Base-by-base conservation (phyloP, 2,888 invertebrate genomes). In the Drosophila dives region DNA sequence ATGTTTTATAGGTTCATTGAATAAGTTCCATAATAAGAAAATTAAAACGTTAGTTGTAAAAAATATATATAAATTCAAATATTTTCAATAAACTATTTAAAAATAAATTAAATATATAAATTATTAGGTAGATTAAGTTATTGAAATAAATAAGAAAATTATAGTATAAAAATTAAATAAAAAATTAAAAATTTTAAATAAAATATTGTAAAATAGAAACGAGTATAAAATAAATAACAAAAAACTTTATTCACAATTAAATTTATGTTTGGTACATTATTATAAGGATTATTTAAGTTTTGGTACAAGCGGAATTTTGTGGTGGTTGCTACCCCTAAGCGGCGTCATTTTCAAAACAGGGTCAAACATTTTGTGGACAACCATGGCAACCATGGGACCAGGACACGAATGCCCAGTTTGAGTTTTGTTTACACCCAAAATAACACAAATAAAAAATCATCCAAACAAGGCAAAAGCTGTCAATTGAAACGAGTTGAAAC, bases 301-400 rank as follows among this genome's bases (percentile, higher is more conserved):
- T n/a, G 38, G 38, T 38, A 55, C 55, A 26, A 32, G 7, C 26
- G 38, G n/a, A 29, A 20, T 8, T 40, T 32, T 10, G 23, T 32
- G 5, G 32, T 56, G 42, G 42, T 71, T 66, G 61, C 42, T 59
- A 72, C 67, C 72, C 75, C 48, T 50, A 56, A 63, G 4, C 45
- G 3, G 29, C 33, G 5, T 33, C 34, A 32, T 60, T 12, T 23
- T 26, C 34, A 66, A 66, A 77, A 77, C 61, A 80, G 83, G 83
- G 83, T 84, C 83, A 84, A 86, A 80, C 82, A 75, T 58, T 34
- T n/a, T 34, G 32, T 23, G 8, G 53, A 26, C 42, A 20, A 49
- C 65, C 79, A 84, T 82, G 84, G 64, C 72, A 79, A 82, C 84
- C 66, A n/a, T 15, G 51, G 49, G 64, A 64, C 70, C 53, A 55